These are phyloP conservation scores for Diphyllodes magnificus DNA, from an alignment of 2,113 vertebrate genomes.

Conservation along the genomic window DNA sequence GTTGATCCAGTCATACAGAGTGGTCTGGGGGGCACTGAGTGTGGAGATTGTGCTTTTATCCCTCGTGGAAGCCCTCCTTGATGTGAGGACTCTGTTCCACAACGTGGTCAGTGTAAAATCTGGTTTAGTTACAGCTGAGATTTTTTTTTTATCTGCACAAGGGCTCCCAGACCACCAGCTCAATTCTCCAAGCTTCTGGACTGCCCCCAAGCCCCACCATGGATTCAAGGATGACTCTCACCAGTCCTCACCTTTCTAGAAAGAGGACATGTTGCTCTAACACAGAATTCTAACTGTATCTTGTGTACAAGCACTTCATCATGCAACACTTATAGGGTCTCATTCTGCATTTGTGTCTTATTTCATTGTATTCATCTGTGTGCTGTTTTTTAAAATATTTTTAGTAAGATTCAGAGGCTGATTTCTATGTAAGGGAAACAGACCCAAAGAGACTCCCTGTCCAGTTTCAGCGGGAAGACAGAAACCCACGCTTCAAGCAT, in stretches of 20 bases:
- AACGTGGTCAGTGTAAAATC: neutral
- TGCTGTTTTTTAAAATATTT: neutral
- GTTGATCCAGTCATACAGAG: neutral
- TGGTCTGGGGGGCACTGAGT: neutral
- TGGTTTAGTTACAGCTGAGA: neutral
- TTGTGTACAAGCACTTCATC: neutral
- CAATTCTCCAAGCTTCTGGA: neutral
- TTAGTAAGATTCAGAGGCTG: neutral
- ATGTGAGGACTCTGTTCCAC: neutral
- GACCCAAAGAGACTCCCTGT: neutral
- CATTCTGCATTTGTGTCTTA: neutral
- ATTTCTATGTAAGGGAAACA: neutral
- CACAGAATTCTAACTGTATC: neutral
- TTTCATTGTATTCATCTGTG: neutral
- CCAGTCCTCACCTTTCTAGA: neutral
- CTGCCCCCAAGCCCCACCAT: neutral
- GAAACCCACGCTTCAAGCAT: neutral
- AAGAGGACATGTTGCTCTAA: neutral
- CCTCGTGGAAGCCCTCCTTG: neutral
- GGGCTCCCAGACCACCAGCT: neutral
- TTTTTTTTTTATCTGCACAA: neutral
- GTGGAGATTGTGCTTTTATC: accelerated
- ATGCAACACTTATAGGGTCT: neutral
- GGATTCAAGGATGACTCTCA: neutral
- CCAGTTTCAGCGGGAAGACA: neutral